Evolutionary conservation across 2,888 invertebrate genomes (phyloP), one percentile per base, ranked within the genome.

Genomic region (Noctua comes): DNA sequence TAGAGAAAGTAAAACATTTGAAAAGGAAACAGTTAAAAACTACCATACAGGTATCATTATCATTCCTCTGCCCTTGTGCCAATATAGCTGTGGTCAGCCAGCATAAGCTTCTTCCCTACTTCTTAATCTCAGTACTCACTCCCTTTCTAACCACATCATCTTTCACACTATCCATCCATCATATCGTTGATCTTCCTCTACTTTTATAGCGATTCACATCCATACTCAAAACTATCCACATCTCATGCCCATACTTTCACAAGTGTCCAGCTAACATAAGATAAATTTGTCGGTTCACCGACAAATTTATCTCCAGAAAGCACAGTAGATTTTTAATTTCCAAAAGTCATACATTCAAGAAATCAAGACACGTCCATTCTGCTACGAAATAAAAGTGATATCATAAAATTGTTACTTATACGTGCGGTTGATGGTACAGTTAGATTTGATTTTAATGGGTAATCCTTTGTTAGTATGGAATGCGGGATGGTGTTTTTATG

Each of bases 371-470:
- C 59, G 18, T 31, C 16, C 13, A 73, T 18, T 27, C 13, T 16
- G n/a, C 31, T n/a, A 21, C 7, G 7, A 0, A 48, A 40, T 40
- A 57, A 48, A 57, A 40, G 1, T 6, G 24, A 6, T 46, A 21
- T 4, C 1, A 16, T n/a, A 43, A 36, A 40, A 31, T n/a, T 27
- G 24, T 64, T 24, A 40, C 31, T 40, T 27, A 16, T 5, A 51
- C 40, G 21, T 40, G 57, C 10, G 21, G 46, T n/a, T 66, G 76
- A 76, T 65, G 40, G 68, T 66, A 82, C 66, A 16, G 7, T 13
- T 24, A 65, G 75, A 85, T 85, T n/a, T 48, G 27, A 65, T 83
- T 83, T 82, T 81, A 82, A 86, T 83, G 51, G 48, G 18, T 54
- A 31, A 68, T 68, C 68, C 69, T 86, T 85, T 85, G 86, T 81